These are phyloP conservation scores for Portunus trituberculatus DNA, from an alignment of 1,140 invertebrate species.

Conservation along the genomic window DNA sequence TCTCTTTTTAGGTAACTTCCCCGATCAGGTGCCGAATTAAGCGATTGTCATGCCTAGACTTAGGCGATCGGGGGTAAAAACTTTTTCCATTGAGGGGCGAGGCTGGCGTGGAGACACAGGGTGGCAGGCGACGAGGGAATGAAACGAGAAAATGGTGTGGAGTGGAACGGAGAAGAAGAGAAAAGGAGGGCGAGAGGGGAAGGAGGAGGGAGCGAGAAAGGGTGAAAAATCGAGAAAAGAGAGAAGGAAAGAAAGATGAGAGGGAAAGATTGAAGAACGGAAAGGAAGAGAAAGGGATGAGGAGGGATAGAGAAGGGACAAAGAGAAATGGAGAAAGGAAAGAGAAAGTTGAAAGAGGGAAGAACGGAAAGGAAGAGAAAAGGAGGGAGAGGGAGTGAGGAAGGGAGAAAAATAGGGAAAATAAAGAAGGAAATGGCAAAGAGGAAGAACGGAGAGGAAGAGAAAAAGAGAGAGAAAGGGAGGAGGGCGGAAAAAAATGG, in stretches of 20 bases:
- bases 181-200: background rate
- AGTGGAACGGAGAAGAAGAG: background rate
- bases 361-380: too few species aligned
- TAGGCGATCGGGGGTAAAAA: too few species aligned
- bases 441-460: background rate
- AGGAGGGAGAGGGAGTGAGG: background rate
- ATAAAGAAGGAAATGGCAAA: background rate
- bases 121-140: background rate
- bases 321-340: too few species aligned
- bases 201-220: background rate
- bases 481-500: background rate
- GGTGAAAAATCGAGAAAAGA: background rate
- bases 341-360: too few species aligned
- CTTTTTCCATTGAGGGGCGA: too few species aligned
- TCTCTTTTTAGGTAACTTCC: too few species aligned
- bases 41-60: too few species aligned
- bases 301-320: too few species aligned
- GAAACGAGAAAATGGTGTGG: background rate
- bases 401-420: background rate
- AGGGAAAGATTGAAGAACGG: background rate
- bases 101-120: too few species aligned
- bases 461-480: conserved; percentile 1
- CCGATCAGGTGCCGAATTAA: too few species aligned
- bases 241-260: background rate
- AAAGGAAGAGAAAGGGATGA: background rate